These are phyloP conservation scores for Helicolenus hilgendorfi DNA, from an alignment of 2,797 vertebrate species.

Conservation along the genomic window DNA sequence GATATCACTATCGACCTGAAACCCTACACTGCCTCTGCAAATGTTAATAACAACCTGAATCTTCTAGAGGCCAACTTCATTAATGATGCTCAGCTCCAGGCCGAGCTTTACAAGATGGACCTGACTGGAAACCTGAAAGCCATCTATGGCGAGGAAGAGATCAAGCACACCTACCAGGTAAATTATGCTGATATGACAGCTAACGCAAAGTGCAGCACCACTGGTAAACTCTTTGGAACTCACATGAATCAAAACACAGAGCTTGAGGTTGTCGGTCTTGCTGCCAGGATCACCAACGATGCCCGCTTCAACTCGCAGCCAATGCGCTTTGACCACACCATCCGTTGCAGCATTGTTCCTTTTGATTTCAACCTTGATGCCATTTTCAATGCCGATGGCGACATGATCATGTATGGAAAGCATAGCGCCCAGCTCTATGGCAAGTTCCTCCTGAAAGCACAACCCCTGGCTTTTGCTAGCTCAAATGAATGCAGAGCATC, in stretches of 20 bases:
- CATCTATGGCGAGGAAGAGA: conserved; percentile 87
- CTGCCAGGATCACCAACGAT: conserved; percentile 88
- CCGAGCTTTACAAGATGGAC: conserved; percentile 91
- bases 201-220: conserved; percentile 92
- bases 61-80: conserved; percentile 83
- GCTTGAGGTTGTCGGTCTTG: conserved; percentile 91
- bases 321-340: conserved; percentile 90
- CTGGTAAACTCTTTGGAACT: conserved; percentile 90
- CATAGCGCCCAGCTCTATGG: conserved; percentile 94
- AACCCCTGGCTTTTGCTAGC: conserved; percentile 92
- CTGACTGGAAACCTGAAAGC: conserved; percentile 92
- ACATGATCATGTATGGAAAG: conserved; percentile 89
- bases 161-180: conserved; percentile 93
- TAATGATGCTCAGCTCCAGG: conserved; percentile 90
- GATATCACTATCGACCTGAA: conserved; percentile 90
- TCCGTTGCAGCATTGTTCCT: conserved; percentile 91
- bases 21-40: conserved; percentile 88
- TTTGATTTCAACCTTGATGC: conserved; percentile 92
- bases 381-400: conserved; percentile 92
- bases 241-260: conserved; percentile 92
- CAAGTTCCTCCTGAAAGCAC: conserved; percentile 93
- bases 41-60: conserved; percentile 91
- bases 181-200: conserved; percentile 88
- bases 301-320: conserved; percentile 92
- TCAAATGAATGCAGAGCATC: conserved; percentile 94